These are phyloP conservation scores for Formicarius rufipectus DNA, from an alignment of 2,113 vertebrate species.

Conservation along the genomic window DNA sequence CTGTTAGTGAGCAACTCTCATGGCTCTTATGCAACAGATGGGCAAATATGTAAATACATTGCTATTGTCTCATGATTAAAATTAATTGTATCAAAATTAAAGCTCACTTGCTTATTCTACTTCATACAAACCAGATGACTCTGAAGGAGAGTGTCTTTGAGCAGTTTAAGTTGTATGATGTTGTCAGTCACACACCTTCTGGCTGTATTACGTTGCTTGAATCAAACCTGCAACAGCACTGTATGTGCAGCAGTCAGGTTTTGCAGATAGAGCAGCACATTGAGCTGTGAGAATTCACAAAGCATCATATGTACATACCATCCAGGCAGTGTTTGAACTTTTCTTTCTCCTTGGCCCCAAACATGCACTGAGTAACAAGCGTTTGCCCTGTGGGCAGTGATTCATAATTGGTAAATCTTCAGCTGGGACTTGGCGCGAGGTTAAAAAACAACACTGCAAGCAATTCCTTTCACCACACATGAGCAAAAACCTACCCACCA, in stretches of 20 bases:
- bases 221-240: background rate
- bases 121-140: background rate
- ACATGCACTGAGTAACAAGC: background rate
- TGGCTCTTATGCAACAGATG: background rate
- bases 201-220: background rate
- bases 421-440: background rate
- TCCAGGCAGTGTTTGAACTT: background rate
- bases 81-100: background rate
- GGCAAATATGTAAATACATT: background rate
- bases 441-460: rapidly evolving
- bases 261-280: background rate
- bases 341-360: background rate
- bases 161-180: background rate
- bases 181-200: background rate
- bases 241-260: background rate
- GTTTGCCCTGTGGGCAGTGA: background rate
- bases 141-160: background rate
- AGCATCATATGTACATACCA: background rate
- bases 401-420: background rate
- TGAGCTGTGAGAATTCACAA: background rate
- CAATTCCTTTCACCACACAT: background rate
- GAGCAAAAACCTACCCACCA: background rate
- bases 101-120: background rate
- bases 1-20: background rate
- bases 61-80: background rate